phyloP scores from a whole-genome alignment of 2,113 vertebrate species.

The Puffinus mauretanicus region DNA sequence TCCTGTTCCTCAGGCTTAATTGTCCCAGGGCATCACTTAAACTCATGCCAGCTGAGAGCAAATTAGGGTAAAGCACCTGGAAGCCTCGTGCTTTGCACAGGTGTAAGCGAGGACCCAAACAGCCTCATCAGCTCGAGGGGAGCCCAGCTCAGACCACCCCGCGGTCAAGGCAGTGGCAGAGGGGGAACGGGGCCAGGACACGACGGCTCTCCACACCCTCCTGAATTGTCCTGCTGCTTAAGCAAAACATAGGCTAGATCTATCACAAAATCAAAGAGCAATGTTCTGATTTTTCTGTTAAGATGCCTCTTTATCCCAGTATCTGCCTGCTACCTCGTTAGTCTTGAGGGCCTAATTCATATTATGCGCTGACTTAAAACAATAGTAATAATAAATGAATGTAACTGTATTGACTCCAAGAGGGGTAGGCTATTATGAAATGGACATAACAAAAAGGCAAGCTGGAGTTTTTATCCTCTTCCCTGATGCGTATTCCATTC shows the following conservation, averaged over 20 bases:
- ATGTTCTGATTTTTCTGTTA: background rate
- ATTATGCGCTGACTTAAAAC: background rate
- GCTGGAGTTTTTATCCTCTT: background rate
- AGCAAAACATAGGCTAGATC: background rate
- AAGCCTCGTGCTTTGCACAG: background rate
- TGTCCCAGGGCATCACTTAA: background rate
- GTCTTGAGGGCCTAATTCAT: background rate
- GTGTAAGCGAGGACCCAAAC: background rate
- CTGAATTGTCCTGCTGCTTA: background rate
- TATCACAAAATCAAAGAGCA: background rate
- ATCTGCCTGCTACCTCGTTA: background rate
- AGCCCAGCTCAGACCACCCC: background rate
- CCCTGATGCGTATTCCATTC: background rate
- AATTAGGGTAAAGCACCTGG: background rate
- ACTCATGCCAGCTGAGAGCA: background rate
- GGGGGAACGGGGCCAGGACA: background rate
- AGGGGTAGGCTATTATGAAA: background rate
- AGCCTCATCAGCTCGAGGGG: background rate
- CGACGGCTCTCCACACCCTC: fast-evolving
- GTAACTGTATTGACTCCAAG: background rate
- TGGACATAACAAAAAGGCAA: background rate
- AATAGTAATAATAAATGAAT: background rate
- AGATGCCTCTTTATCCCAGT: background rate
- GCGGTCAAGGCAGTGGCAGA: background rate
- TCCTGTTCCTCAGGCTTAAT: background rate